Evolutionary conservation across 2,888 invertebrate species (phyloP).

Genomic region (Branchellion lobata): DNA sequence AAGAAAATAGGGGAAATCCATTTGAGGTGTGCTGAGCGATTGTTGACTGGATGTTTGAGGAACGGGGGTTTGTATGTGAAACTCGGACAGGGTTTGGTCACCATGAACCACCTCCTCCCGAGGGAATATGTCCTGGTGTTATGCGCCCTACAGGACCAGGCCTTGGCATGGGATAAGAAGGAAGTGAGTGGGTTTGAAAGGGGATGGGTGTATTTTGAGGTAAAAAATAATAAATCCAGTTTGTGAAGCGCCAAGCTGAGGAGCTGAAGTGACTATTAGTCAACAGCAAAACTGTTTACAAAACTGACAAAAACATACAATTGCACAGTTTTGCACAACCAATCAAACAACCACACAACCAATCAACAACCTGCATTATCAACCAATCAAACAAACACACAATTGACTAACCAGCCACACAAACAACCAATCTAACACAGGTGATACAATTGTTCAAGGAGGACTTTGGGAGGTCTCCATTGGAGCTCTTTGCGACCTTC

Average conservation of each 20-base stretch:
- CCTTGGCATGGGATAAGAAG: conserved; percentile 58
- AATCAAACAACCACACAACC: no score
- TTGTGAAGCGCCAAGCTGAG: no score
- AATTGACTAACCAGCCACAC: no score
- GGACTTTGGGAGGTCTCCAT: conserved; percentile 71
- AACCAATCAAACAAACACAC: no score
- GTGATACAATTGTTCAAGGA: conserved; percentile 69
- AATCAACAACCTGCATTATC: no score
- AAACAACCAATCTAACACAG: no score
- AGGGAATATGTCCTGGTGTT: conserved; percentile 71
- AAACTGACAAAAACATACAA: no score
- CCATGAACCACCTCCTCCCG: conserved; percentile 75
- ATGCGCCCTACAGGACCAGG: conserved; percentile 62
- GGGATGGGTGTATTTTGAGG: no score
- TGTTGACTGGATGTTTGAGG: conserved; percentile 70
- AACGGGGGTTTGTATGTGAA: conserved; percentile 79
- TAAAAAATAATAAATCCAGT: no score
- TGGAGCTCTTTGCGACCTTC: conserved; percentile 69
- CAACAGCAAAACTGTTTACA: no score
- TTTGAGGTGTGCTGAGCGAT: conserved; percentile 68
- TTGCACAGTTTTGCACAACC: no score
- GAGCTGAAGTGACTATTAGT: no score
- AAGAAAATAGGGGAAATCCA: conserved; percentile 66
- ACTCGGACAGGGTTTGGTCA: conserved; percentile 74
- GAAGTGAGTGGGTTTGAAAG: conserved; percentile 58